Conservation (phyloP, 2,888 invertebrate genomes). For the Macrophya alboannulata region DNA sequence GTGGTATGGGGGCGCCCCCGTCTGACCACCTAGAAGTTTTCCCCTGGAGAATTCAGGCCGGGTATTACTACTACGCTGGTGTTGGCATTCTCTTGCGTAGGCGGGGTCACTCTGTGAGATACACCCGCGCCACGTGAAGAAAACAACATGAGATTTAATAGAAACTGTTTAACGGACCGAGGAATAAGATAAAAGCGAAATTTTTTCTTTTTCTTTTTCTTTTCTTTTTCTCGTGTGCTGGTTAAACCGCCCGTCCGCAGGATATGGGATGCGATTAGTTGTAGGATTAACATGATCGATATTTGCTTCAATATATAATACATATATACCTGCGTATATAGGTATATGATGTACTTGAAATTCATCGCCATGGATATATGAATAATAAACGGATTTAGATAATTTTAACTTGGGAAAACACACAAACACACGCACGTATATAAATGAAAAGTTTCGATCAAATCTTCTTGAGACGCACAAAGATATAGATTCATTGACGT, state of each 20-base stretch:
- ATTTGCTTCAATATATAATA: neutral
- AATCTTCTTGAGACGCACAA: conserved; percentile 19
- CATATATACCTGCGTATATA: neutral
- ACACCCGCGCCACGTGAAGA: conserved; percentile 35
- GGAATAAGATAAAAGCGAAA: conserved; percentile 7
- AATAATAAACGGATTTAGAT: conserved; percentile 5
- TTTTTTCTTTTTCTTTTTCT: neutral
- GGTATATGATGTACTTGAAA: neutral
- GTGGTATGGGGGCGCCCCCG: conserved; percentile 45
- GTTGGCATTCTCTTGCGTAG: conserved; percentile 53
- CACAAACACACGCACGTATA: neutral
- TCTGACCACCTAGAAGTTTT: conserved; percentile 54
- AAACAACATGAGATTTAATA: conserved; percentile 47
- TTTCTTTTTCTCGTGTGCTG: too few relatives aligned
- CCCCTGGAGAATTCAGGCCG: conserved; percentile 44
- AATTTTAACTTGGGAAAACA: neutral
- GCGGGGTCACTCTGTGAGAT: conserved; percentile 21
- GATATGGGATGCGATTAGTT: conserved; percentile 7
- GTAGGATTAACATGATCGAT: neutral
- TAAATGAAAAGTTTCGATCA: neutral
- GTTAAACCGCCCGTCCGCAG: neutral
- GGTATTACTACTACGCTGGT: conserved; percentile 23
- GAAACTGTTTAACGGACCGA: conserved; percentile 41
- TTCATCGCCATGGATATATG: neutral
- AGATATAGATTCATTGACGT: conserved; percentile 32